Conservation (phyloP, 2,888 invertebrate genomes). For the Didymodactylos carnosus region DNA sequence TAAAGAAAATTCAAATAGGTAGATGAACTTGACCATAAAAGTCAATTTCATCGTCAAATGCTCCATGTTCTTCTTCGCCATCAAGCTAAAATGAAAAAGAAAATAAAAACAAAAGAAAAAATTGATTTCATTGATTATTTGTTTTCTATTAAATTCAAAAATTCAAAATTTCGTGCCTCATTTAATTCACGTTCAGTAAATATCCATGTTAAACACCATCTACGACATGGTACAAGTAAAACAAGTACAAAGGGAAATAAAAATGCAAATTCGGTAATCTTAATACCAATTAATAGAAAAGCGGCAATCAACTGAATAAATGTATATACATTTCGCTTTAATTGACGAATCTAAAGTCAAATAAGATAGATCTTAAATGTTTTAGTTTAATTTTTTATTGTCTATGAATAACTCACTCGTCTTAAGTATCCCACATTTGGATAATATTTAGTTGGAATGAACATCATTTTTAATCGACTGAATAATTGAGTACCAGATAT, state of each 20-base stretch:
- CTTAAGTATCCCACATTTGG: slow-evolving; percentile 70
- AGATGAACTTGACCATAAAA: slow-evolving; percentile 12
- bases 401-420: slow-evolving; percentile 42
- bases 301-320: slow-evolving; percentile 9
- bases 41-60: slow-evolving; percentile 2
- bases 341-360: slow-evolving; percentile 5
- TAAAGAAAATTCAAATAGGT: neutral
- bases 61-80: neutral
- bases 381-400: neutral
- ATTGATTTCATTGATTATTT: neutral
- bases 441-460: slow-evolving; percentile 88
- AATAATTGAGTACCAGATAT: slow-evolving; percentile 81
- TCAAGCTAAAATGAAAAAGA: neutral
- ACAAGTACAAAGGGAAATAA: slow-evolving; percentile 11
- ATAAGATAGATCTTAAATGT: neutral
- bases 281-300: slow-evolving; percentile 5
- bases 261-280: slow-evolving; percentile 2
- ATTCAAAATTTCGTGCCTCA: neutral
- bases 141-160: neutral
- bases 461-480: slow-evolving; percentile 62
- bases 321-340: slow-evolving; percentile 9
- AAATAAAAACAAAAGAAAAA: neutral
- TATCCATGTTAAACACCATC: neutral
- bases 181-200: slow-evolving; percentile 8
- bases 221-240: slow-evolving; percentile 6